A percentile compares a stretch with the other conserved stretches of the same genome.
Conservation (phyloP, 2,797 vertebrate genomes). For the Sphenodon punctatus region DNA sequence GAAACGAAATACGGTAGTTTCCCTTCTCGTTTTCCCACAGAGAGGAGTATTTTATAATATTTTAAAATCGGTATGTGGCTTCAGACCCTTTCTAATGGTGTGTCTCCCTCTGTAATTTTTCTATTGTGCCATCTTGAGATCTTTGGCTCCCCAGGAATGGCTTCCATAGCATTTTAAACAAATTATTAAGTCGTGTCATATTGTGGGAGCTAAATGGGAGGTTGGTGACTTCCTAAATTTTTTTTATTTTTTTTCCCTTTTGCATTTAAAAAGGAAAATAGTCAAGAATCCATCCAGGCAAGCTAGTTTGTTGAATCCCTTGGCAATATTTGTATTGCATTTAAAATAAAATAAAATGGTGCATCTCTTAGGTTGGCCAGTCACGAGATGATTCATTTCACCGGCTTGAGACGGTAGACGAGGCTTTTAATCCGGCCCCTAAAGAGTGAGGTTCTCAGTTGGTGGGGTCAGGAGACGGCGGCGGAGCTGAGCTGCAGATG, state of each 20-base stretch:
- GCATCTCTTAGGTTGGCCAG: background rate
- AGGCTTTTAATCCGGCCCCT: background rate
- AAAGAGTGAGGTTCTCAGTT: background rate
- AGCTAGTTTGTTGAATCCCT: no score
- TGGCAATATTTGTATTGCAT: background rate
- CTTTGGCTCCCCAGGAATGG: background rate
- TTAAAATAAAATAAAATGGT: background rate
- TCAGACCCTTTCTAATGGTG: background rate
- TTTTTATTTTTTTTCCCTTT: background rate
- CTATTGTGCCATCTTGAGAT: background rate
- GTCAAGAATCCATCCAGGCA: no score
- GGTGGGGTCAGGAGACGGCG: background rate
- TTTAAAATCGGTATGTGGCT: no score
- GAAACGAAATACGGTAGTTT: background rate
- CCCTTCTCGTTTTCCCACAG: background rate
- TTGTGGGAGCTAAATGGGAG: no score
- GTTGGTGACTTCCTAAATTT: no score
- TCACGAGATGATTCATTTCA: background rate
- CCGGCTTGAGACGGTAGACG: background rate
- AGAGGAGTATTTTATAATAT: background rate
- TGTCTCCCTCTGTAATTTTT: background rate
- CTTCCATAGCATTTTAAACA: no score
- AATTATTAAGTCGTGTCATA: background rate
- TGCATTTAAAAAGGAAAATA: no score
- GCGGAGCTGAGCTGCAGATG: background rate